These are phyloP conservation scores for Propsilocerus akamusi DNA, from an alignment of 1,140 invertebrate genomes.

Conservation along the genomic window DNA sequence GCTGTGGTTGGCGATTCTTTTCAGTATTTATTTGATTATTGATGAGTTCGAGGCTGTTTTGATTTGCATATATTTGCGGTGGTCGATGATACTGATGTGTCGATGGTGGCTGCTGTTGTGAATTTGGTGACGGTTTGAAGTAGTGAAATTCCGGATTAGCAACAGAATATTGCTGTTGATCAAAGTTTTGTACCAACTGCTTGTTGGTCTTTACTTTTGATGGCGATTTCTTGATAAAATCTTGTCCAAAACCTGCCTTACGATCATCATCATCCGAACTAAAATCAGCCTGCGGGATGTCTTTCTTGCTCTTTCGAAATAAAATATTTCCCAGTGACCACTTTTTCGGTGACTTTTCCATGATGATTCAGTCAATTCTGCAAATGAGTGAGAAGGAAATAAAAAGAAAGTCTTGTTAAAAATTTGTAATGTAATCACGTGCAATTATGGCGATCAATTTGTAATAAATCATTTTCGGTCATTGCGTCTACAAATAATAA, in stretches of 20 bases:
- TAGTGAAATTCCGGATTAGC: conserved; percentile 1
- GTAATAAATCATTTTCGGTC: not conserved
- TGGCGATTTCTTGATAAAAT: not conserved
- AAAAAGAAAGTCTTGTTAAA: not conserved
- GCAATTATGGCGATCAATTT: conserved; percentile 1
- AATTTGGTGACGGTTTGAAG: not conserved
- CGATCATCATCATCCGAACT: conserved; percentile 1
- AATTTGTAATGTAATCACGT: conserved; percentile 1
- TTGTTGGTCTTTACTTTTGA: not conserved
- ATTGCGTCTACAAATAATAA: not conserved
- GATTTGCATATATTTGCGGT: not conserved
- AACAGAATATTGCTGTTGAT: conserved; percentile 1
- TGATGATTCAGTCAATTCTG: not conserved
- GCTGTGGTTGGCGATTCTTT: not conserved
- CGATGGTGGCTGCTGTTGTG: not conserved
- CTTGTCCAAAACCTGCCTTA: not conserved
- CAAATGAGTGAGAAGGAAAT: not conserved
- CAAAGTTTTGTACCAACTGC: not conserved
- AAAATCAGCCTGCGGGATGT: not conserved
- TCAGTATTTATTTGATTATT: not conserved
- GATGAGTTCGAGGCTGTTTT: not conserved
- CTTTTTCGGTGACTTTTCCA: not conserved
- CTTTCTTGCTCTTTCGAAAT: not conserved
- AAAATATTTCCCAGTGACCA: not conserved
- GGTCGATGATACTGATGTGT: not conserved